These are phyloP conservation scores for Anser brachyrhynchus DNA, from an alignment of 2,113 vertebrate genomes.

Conservation along the genomic window DNA sequence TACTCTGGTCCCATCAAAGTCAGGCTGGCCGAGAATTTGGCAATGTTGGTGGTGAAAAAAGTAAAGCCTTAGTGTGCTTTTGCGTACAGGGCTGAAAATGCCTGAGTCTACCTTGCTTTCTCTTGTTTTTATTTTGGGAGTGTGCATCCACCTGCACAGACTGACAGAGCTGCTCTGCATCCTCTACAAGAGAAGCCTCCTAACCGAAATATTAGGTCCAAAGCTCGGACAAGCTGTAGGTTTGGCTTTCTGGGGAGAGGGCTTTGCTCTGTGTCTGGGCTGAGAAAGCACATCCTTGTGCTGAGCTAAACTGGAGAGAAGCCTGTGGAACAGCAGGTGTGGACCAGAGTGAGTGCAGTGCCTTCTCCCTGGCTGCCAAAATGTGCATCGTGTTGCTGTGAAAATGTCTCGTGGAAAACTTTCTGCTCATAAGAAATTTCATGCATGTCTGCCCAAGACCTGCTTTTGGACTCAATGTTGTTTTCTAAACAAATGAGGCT, in stretches of 20 bases:
- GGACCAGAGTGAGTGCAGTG: not conserved
- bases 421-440: constrained; percentile 7
- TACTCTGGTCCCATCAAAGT: not conserved
- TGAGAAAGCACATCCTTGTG: not conserved
- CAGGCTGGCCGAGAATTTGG: not conserved
- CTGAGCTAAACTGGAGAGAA: not conserved
- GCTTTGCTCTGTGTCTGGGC: not conserved
- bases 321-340: not conserved
- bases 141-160: not conserved
- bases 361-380: not conserved
- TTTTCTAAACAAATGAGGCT: constrained; percentile 10
- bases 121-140: not conserved
- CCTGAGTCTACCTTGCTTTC: no score
- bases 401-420: constrained; percentile 33
- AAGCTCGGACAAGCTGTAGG: not conserved
- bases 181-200: not conserved
- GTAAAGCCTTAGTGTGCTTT: not conserved
- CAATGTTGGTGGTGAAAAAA: not conserved
- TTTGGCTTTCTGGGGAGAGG: not conserved
- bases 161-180: not conserved
- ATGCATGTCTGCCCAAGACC: not conserved
- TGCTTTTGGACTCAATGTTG: constrained; percentile 10
- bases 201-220: not conserved
- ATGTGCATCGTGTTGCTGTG: not conserved
- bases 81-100: not conserved